Evolutionary conservation across 2,113 vertebrate species (phyloP), one percentile per base, ranked within the genome.

Genomic region (Thamnaconus septentrionalis): DNA sequence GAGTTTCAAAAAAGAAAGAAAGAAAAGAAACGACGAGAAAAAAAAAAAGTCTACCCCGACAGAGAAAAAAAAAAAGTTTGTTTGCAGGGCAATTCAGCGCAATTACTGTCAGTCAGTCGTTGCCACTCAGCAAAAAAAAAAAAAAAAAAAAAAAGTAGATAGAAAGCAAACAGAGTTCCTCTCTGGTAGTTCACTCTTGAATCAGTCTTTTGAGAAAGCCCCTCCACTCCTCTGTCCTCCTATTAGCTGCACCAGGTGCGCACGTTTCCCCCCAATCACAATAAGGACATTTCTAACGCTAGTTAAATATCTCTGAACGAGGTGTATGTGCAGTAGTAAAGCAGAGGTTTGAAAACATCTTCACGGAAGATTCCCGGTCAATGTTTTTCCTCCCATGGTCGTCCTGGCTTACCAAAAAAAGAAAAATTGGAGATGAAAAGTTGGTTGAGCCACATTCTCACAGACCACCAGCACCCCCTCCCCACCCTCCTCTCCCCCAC

Each of bases 1-100:
- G 91, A 98, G 96, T 95, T 85, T 69, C 79, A 60, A 58, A 59
- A 55, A 11, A 8, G 3, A 8, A 40, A 53, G 18, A 31, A 31
- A 31, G 18, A 31, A 31, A 31, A 31, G 18, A 31, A 31, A 31
- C 18, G 18, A 31, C 18, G 18, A 31, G n/a, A 31, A 31, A 45
- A 55, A 41, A 52, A 61, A 41, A 39, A 47, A 43, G 18, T 68
- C 43, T 54, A 48, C 39, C 67, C 59, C 12, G 42, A 48, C 54
- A 50, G 10, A 53, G 11, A 44, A 12, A 12, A n/a, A 64, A 41
- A 71, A 65, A 79, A 69, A 53, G 39, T 57, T 31, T 73, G 72
- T 84, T 81, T 86, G 66, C 59, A 70, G 41, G 62, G 73, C 78
- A 83, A 71, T 90, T 86, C 51, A 61, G 59, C 45, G 78, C 76